phyloP scores from a whole-genome alignment of 2,888 invertebrate genomes.

The Tiphia femorata region DNA sequence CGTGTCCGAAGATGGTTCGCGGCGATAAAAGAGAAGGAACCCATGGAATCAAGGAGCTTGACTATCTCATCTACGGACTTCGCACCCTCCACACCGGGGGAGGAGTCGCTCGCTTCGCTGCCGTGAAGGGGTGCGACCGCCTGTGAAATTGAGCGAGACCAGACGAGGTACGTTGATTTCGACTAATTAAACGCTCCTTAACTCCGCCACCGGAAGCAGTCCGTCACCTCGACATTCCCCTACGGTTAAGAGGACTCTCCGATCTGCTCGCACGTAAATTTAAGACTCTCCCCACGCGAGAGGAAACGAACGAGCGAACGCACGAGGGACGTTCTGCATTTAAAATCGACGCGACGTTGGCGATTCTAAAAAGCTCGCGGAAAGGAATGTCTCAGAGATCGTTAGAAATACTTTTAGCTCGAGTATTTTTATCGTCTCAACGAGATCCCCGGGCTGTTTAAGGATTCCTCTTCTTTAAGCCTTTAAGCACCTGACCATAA shows the following conservation, averaged over 20 bases:
- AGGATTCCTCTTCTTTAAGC: conserved; percentile 63
- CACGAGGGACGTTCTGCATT: too few relatives aligned
- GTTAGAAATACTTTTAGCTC: too few relatives aligned
- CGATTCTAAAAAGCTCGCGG: too few relatives aligned
- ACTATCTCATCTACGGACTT: conserved; percentile 54
- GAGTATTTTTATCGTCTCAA: too few relatives aligned
- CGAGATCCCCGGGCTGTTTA: conserved; percentile 40
- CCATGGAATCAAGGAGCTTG: conserved; percentile 50
- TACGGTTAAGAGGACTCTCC: too few relatives aligned
- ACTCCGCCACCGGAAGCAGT: conserved; percentile 48
- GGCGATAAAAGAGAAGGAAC: conserved; percentile 16
- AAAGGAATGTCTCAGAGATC: too few relatives aligned
- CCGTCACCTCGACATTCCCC: conserved; percentile 37
- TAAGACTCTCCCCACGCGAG: too few relatives aligned
- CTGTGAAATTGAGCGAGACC: not conserved
- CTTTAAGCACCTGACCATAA: conserved; percentile 66
- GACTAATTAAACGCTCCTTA: conserved; percentile 62
- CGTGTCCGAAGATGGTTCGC: conserved; percentile 24
- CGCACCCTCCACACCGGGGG: too few relatives aligned
- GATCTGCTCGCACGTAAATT: too few relatives aligned
- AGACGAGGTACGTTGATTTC: conserved; percentile 35
- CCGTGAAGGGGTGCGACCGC: not conserved
- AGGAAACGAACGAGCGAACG: too few relatives aligned
- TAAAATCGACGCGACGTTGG: too few relatives aligned
- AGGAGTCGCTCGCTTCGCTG: not conserved